Evolutionary conservation across 2,888 invertebrate species (phyloP), one percentile per base, ranked within the genome.

Genomic region (Callinectes sapidus): DNA sequence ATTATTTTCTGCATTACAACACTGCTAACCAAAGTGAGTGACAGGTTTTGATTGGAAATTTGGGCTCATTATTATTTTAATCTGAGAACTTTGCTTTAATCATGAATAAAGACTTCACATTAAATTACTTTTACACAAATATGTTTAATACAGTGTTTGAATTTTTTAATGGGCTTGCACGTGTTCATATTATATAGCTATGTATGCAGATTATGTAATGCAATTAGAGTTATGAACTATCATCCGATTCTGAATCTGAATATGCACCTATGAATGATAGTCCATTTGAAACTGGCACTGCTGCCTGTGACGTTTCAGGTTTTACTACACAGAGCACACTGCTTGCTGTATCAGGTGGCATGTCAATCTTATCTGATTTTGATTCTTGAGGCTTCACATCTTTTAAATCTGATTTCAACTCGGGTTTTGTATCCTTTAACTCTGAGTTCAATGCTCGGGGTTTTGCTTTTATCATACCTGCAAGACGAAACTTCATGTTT

Each of bases 401-500:
- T 28, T 54, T 87, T 6, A 14, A 35, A 1, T 42, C 87, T 87
- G 13, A 28, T 18, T 87, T n/a, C 18, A 14, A 18, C 1, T 42
- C 42, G 13, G 32, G 13, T 6, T 39, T 54, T 18, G 6, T 28
- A 39, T 55, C 28, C 18, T 89, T 28, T 10, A 48, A 28, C 18
- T 89, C 89, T 89, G 71, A 61, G 32, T 32, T 61, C 8, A 32
- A 18, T 32, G n/a, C 3, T 32, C 28, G 23, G 6, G n/a, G n/a
- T 85, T 89, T 93, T 23, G n/a, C 54, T 55, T 93, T 94, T 32
- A 94, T 89, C 32, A 94, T 23, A 1, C 94, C 93, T 48, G 91
- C 71, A 10, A 94, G 81, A 42, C 89, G 92, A 6, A 92, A 91
- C 39, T 93, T 92, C 90, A 94, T 91, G 42, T 48, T 90, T 54